Evolutionary conservation across 2,113 vertebrate genomes (phyloP), one percentile per base, ranked within the genome.

Genomic region (Cromileptes altivelis): DNA sequence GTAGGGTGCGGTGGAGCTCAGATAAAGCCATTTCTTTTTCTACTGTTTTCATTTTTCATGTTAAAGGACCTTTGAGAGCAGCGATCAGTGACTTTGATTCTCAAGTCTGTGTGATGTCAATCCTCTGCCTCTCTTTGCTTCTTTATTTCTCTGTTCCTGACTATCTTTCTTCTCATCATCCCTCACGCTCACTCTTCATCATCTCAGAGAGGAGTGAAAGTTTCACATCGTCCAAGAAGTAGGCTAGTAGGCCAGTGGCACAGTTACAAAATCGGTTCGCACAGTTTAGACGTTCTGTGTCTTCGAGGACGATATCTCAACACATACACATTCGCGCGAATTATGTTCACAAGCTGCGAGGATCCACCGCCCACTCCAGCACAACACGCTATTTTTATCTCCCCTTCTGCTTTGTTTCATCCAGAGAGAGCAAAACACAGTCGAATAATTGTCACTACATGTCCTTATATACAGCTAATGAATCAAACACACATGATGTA

Each of bases 321-420:
- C 45, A 69, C 61, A 52, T 1, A 45, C 42, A 45, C 40, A 42
- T 25, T 58, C 2, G 3, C 45, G 72, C 52, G 52, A 5, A 47
- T 27, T 17, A 21, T 0, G 50, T 55, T 60, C 47, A 52, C 75
- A 75, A 53, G 15, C 27, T 75, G 82, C 4, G 37, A 72, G 85
- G 62, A 62, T 83, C 64, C 50, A 55, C 67, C 77, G 56, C 62
- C 67, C 63, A 80, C 85, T 75, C 69, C 25, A 62, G 17, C 58
- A 75, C 65, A 60, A 82, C 13, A 27, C 0, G 4, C 64, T 81
- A 87, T 88, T 88, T 88, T 85, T 87, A 89, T 33, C 79, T 56
- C 55, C 21, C 21, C 37, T 58, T 52, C 27, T 60, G 63, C 52
- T n/a, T 68, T 25, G 15, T 60, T 80, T 75, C 70, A 73, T 21